Percentiles rank a stretch among this genome's conserved stretches.
These are phyloP conservation scores for Callochromis pleurospilus DNA, from an alignment of 2,113 vertebrate species.

Conservation along the genomic window DNA sequence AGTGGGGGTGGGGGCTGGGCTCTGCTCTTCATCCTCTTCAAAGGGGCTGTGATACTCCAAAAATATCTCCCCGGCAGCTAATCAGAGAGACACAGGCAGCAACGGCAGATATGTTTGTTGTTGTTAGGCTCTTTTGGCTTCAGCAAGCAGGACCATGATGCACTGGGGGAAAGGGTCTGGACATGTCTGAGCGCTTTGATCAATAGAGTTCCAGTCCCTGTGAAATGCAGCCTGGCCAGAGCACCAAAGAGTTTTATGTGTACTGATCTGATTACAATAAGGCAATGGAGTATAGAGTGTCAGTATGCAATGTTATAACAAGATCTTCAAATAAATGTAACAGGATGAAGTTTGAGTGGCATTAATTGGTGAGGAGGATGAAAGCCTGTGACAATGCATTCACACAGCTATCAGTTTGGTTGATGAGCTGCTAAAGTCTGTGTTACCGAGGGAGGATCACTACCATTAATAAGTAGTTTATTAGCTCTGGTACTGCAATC, in stretches of 20 bases:
- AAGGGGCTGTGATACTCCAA: conserved; percentile 55
- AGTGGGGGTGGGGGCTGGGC: neutral
- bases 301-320: conserved; percentile 1
- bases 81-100: conserved; percentile 51
- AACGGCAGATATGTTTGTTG: conserved; percentile 59
- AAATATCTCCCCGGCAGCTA: conserved; percentile 66
- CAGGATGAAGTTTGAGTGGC: conserved; percentile 33
- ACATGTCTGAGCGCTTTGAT: conserved; percentile 62
- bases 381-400: conserved; percentile 25
- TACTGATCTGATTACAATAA: conserved; percentile 40
- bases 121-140: conserved; percentile 59
- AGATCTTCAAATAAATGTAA: conserved; percentile 22
- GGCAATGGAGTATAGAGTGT: neutral
- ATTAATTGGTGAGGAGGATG: conserved; percentile 47
- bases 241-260: conserved; percentile 38
- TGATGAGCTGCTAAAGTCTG: conserved; percentile 24
- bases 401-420: neutral
- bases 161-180: conserved; percentile 46
- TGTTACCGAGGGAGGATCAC: neutral
- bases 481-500: neutral
- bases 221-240: conserved; percentile 50
- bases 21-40: conserved; percentile 52
- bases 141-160: conserved; percentile 45
- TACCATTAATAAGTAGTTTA: conserved; percentile 16
- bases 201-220: conserved; percentile 48